phyloP scores from a whole-genome alignment of 2,113 vertebrate species.

The Jacana jacana region DNA sequence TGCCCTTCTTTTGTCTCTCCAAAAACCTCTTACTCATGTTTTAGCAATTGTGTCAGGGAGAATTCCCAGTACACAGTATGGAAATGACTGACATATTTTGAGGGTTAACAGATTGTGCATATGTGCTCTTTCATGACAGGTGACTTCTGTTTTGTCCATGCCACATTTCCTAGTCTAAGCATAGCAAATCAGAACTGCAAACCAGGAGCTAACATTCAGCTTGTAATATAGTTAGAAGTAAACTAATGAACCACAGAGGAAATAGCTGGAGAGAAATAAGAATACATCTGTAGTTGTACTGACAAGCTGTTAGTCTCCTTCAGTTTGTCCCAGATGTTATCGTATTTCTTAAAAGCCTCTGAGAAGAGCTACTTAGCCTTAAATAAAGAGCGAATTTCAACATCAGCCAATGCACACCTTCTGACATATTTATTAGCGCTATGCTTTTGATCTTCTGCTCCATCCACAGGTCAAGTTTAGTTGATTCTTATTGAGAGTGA shows the following conservation, averaged over 20 bases:
- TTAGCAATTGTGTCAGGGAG: background rate
- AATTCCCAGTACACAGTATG: background rate
- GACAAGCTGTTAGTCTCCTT: background rate
- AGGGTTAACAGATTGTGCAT: background rate
- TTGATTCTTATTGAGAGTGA: background rate
- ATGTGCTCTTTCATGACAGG: background rate
- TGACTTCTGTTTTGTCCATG: background rate
- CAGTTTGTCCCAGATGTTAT: background rate
- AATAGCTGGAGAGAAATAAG: background rate
- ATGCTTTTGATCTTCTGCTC: background rate
- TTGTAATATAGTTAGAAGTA: background rate
- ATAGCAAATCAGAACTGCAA: background rate
- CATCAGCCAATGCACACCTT: background rate
- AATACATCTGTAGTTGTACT: background rate
- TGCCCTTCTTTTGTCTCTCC: background rate
- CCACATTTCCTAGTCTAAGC: background rate
- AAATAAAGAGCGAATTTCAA: background rate
- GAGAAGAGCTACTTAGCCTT: background rate
- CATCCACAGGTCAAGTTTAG: background rate
- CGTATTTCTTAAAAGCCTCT: background rate
- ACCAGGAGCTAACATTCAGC: background rate
- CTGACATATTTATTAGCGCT: background rate
- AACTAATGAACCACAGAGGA: background rate
- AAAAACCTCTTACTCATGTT: background rate
- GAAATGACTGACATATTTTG: background rate